Percentiles rank a stretch among this genome's conserved stretches.
Conservation (phyloP, 2,797 vertebrate species). For the Hapalemur alaotrensis region DNA sequence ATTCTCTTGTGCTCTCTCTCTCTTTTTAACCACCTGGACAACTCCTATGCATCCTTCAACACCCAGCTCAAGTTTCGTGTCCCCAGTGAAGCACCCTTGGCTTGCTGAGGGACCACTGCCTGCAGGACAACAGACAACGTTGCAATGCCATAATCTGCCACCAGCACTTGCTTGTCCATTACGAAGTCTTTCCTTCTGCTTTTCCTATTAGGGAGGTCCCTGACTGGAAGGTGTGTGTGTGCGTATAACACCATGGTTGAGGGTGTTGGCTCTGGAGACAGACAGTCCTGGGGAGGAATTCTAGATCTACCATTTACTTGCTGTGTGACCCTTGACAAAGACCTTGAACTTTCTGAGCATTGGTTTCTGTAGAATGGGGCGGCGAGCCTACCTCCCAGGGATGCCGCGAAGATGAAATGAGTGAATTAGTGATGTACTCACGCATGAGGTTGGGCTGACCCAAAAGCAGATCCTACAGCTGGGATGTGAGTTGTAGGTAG, state of each 20-base stretch:
- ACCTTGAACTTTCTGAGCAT: neutral
- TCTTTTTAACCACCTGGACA: neutral
- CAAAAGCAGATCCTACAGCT: neutral
- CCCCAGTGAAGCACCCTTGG: neutral
- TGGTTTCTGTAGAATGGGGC: neutral
- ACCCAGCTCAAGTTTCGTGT: neutral
- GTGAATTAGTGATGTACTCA: rapidly evolving
- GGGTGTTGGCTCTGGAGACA: neutral
- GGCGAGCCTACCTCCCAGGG: neutral
- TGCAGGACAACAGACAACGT: neutral
- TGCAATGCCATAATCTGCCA: neutral
- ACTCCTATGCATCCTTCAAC: neutral
- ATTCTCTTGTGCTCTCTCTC: neutral
- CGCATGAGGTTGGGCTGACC: neutral
- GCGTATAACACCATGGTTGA: rapidly evolving
- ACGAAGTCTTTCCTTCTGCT: neutral
- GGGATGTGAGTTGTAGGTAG: neutral
- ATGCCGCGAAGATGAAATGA: neutral
- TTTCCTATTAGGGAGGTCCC: neutral
- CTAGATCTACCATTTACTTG: neutral
- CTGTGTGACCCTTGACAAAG: neutral
- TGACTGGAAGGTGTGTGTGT: neutral
- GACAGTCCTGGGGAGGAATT: neutral
- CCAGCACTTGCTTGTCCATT: neutral
- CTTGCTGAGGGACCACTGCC: neutral